phyloP scores from a whole-genome alignment of 2,888 invertebrate genomes.

The Ennomos quercinarius region DNA sequence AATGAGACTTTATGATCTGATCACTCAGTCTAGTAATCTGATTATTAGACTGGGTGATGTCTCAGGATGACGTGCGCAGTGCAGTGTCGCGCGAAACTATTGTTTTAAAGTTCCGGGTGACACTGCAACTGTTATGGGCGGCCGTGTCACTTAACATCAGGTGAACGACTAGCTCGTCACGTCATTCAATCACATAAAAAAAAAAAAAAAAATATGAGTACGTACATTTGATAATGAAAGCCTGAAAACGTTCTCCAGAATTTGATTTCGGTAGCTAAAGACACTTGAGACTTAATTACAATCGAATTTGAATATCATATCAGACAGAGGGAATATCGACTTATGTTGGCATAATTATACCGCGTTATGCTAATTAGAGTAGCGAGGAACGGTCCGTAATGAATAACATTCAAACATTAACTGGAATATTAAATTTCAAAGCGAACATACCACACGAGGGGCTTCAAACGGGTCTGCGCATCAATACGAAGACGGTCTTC shows the following conservation, averaged over 20 bases:
- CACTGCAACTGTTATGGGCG: too few relatives aligned
- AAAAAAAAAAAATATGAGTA: too few relatives aligned
- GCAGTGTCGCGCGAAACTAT: too few relatives aligned
- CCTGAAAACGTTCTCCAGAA: background rate
- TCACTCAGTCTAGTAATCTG: too few relatives aligned
- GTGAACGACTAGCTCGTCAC: too few relatives aligned
- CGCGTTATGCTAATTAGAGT: slow-evolving; percentile 11
- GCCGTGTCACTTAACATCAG: too few relatives aligned
- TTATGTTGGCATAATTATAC: slow-evolving; percentile 7
- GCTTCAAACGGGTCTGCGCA: slow-evolving; percentile 1
- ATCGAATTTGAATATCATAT: background rate
- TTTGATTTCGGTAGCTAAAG: slow-evolving; percentile 7
- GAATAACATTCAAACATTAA: background rate
- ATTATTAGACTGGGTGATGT: too few relatives aligned
- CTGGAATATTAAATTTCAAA: slow-evolving; percentile 12
- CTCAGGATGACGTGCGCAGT: too few relatives aligned
- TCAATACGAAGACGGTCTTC: slow-evolving; percentile 5
- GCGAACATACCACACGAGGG: slow-evolving; percentile 1
- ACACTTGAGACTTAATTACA: background rate
- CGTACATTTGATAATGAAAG: too few relatives aligned
- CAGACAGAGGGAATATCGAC: background rate
- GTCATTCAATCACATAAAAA: too few relatives aligned
- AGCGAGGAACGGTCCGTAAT: background rate
- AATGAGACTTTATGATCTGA: too few relatives aligned
- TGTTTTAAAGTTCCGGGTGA: too few relatives aligned